Conservation (phyloP, 2,888 invertebrate species). For the Acanthoscelides obtectus region DNA sequence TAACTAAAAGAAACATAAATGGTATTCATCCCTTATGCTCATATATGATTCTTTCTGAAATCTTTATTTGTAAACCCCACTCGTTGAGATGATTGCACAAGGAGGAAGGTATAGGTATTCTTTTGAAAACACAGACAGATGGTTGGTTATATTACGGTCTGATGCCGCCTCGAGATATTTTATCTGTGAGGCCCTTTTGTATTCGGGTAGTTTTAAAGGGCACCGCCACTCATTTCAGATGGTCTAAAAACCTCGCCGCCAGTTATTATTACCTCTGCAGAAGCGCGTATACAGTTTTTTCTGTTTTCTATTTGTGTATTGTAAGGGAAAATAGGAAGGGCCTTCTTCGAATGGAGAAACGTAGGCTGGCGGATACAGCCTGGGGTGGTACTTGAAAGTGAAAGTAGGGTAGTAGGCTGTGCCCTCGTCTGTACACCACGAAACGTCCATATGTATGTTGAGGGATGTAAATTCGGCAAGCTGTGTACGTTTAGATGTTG, state of each 20-base stretch:
- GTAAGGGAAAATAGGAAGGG: background rate
- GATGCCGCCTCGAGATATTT: background rate
- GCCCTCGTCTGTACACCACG: too few species aligned
- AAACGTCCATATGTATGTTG: too few species aligned
- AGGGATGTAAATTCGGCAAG: too few species aligned
- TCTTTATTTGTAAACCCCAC: background rate
- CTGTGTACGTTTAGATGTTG: too few species aligned
- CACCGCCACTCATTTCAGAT: background rate
- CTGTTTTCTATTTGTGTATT: conserved; percentile 9
- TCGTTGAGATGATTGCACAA: background rate
- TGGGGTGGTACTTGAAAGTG: background rate
- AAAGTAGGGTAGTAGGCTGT: background rate
- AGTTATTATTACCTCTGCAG: conserved; percentile 35
- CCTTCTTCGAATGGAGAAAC: background rate
- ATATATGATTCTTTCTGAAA: background rate
- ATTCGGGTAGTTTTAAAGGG: background rate
- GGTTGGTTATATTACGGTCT: background rate
- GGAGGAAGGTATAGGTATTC: background rate
- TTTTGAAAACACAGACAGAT: background rate
- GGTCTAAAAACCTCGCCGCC: conserved; percentile 13
- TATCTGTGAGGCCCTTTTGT: background rate
- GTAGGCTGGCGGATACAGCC: background rate
- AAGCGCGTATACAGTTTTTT: conserved; percentile 17
- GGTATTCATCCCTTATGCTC: background rate
- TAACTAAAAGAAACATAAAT: background rate